A percentile compares a stretch with the other conserved stretches of the same genome.
phyloP scores from a whole-genome alignment of 2,888 invertebrate species.

The Baronia brevicornis region DNA sequence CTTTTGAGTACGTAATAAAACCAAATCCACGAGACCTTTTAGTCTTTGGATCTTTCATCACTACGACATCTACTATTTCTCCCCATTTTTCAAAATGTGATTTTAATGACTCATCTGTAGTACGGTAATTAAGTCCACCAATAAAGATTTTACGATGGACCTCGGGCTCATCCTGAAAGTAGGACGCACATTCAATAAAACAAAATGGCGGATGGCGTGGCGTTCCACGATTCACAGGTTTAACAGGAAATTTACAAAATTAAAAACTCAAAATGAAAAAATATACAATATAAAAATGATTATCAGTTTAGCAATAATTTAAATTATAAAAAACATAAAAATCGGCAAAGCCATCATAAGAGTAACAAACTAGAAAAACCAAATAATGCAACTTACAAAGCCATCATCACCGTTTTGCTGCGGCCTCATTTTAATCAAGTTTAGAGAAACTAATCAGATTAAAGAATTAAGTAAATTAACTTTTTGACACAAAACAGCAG shows the following conservation, averaged over 20 bases:
- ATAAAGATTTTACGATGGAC: slow-evolving; percentile 95
- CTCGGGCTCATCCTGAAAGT: slow-evolving; percentile 81
- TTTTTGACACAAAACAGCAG: slow-evolving; percentile 15
- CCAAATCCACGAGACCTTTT: slow-evolving; percentile 98
- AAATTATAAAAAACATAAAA: not conserved
- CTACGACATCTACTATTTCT: slow-evolving; percentile 96
- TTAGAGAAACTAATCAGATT: slow-evolving; percentile 7
- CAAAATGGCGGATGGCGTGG: slow-evolving; percentile 63
- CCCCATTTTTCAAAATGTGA: slow-evolving; percentile 98
- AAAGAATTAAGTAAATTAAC: slow-evolving; percentile 10
- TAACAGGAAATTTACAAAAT: too few relatives aligned
- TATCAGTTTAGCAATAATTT: not conserved
- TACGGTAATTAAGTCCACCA: slow-evolving; percentile 95
- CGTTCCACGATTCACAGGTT: not conserved
- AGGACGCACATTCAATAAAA: slow-evolving; percentile 35
- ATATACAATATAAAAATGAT: not conserved
- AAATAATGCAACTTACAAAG: slow-evolving; percentile 48
- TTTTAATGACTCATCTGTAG: slow-evolving; percentile 94
- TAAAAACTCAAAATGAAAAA: too few relatives aligned
- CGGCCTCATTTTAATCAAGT: slow-evolving; percentile 49
- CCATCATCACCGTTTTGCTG: slow-evolving; percentile 69
- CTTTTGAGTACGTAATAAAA: slow-evolving; percentile 96
- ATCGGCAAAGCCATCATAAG: slow-evolving; percentile 1
- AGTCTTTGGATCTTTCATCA: slow-evolving; percentile 97
- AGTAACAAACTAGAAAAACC: not conserved